A percentile compares a stretch with the other conserved stretches of the same genome.
Evolutionary conservation across 2,113 vertebrate genomes (phyloP).

Genomic region (Benitochromis conjunctus): DNA sequence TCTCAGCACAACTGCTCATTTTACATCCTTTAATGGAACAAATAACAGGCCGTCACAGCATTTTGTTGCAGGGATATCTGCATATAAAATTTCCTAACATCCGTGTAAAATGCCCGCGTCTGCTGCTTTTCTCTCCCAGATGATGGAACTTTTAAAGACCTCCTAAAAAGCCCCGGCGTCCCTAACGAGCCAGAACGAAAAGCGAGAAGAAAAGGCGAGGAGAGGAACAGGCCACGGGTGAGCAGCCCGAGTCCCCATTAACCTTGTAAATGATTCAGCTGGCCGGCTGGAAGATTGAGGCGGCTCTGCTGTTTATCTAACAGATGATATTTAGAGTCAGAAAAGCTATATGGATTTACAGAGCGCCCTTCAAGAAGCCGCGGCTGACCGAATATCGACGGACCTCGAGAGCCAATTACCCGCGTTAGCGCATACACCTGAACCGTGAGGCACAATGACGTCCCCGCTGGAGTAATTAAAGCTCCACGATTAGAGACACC

Average conservation of each 20-base stretch:
- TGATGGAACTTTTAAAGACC: background rate
- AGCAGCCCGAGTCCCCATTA: slow-evolving; percentile 12
- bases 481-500: rapidly evolving
- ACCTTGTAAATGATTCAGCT: slow-evolving; percentile 40
- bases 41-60: background rate
- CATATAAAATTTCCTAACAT: background rate
- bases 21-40: slow-evolving; percentile 5
- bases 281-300: slow-evolving; percentile 19
- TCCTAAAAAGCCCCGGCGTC: background rate
- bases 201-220: slow-evolving; percentile 10
- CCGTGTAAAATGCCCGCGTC: background rate
- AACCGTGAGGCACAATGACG: background rate
- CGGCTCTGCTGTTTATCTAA: background rate
- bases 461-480: background rate
- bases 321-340: background rate
- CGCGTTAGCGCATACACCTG: background rate
- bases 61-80: background rate
- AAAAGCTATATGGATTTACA: background rate
- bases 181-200: slow-evolving; percentile 35
- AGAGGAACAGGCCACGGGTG: slow-evolving; percentile 19
- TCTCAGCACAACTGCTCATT: background rate
- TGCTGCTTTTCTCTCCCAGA: background rate
- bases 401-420: background rate
- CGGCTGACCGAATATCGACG: background rate
- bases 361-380: background rate